Percentiles rank a stretch among this genome's conserved stretches.
These are phyloP conservation scores for Notechis scutatus DNA, from an alignment of 2,113 vertebrate genomes.

Conservation along the genomic window DNA sequence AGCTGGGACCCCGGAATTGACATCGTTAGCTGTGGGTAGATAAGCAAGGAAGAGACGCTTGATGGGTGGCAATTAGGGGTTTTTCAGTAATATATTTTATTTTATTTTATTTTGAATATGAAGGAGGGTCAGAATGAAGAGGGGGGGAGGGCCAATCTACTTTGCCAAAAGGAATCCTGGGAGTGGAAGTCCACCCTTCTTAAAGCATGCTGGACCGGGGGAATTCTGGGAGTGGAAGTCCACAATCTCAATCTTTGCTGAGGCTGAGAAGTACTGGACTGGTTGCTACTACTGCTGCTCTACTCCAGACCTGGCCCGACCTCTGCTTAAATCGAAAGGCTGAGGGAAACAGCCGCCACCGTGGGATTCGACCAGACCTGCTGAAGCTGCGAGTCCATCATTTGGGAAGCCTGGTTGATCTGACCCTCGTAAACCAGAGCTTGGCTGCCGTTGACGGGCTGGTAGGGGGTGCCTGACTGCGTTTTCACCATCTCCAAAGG, in stretches of 20 bases:
- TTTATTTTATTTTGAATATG: not conserved
- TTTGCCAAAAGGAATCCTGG: no score
- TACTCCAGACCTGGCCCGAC: not conserved
- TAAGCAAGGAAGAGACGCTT: not conserved
- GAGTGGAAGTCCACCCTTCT: not conserved
- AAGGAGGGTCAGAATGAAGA: no score
- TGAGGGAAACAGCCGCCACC: not conserved
- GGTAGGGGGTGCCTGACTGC: slow-evolving; percentile 92
- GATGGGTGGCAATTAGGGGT: not conserved
- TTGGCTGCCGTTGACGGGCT: slow-evolving; percentile 92
- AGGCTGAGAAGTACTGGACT: not conserved
- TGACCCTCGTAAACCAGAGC: slow-evolving; percentile 89
- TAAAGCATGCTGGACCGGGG: no score
- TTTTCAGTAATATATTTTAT: not conserved
- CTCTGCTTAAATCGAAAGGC: not conserved
- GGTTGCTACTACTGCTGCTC: no score
- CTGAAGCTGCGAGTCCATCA: slow-evolving; percentile 96
- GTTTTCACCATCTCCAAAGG: slow-evolving; percentile 94
- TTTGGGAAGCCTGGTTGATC: slow-evolving; percentile 90
- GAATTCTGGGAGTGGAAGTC: not conserved
- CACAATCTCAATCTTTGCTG: not conserved
- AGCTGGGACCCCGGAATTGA: slow-evolving; percentile 94
- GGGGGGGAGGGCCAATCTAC: no score
- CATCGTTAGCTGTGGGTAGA: slow-evolving; percentile 86
- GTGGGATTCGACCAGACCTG: slow-evolving; percentile 75